Conservation (phyloP, 2,113 vertebrate species). For the Hydropotes inermis region DNA sequence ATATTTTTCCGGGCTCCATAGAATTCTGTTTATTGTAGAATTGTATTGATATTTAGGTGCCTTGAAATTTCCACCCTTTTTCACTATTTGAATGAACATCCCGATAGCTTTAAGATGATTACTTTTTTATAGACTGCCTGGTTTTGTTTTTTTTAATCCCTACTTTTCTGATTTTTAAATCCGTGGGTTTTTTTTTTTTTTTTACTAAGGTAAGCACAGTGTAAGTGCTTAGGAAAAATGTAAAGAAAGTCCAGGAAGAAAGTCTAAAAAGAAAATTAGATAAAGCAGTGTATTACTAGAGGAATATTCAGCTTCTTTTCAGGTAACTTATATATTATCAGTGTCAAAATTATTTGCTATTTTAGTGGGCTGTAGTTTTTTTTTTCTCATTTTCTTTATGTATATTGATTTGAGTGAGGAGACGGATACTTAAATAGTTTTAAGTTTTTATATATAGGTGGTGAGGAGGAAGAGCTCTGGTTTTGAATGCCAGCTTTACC, state of each 20-base stretch:
- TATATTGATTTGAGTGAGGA: background rate
- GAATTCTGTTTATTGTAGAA: background rate
- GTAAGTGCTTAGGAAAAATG: background rate
- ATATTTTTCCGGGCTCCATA: background rate
- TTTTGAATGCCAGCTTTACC: background rate
- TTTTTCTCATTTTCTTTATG: background rate
- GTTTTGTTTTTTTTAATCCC: background rate
- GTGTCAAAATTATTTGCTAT: background rate
- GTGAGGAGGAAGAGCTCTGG: background rate
- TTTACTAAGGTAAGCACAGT: background rate
- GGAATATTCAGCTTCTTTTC: background rate
- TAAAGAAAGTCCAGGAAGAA: background rate
- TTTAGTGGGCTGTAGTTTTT: background rate
- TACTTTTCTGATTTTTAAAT: background rate
- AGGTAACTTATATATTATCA: background rate
- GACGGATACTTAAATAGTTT: background rate
- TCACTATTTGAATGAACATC: background rate
- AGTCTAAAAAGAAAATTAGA: background rate
- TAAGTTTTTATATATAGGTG: background rate
- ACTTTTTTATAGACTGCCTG: background rate
- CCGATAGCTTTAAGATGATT: background rate
- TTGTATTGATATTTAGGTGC: background rate
- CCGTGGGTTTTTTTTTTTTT: background rate
- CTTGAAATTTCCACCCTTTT: conserved; percentile 27
- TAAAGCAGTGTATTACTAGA: background rate